Evolutionary conservation across 2,888 invertebrate species (phyloP).

Genomic region (Drosophila niveifrons): DNA sequence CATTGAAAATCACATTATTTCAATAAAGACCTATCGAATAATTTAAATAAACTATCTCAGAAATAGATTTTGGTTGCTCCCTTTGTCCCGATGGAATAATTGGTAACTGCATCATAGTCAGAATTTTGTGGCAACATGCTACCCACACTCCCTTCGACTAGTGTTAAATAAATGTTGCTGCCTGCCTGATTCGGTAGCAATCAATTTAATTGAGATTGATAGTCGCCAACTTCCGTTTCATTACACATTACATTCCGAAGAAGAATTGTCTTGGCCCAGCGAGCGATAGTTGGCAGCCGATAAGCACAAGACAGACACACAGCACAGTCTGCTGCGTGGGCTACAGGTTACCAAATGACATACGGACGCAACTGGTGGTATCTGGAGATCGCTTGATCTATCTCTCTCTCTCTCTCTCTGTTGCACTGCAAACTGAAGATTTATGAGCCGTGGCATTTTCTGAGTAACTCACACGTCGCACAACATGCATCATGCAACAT

Average conservation of each 20-base stretch:
- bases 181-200: conserved; percentile 53
- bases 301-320: conserved; percentile 38
- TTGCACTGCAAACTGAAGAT: conserved; percentile 53
- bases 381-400: conserved; percentile 10
- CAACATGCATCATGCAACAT: conserved; percentile 37
- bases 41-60: no score
- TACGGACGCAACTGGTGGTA: conserved; percentile 5
- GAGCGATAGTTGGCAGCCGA: conserved; percentile 68
- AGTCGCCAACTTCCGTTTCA: conserved; percentile 75
- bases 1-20: no score
- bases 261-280: conserved; percentile 56
- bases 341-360: conserved; percentile 57
- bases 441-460: conserved; percentile 56
- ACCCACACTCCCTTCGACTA: neutral
- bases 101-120: neutral
- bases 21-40: no score
- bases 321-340: conserved; percentile 42
- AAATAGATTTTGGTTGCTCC: no score
- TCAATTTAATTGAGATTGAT: conserved; percentile 80
- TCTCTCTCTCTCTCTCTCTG: no score
- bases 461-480: conserved; percentile 54
- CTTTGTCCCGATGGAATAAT: no score
- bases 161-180: neutral
- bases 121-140: neutral
- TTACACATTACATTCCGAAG: conserved; percentile 69